Base-by-base conservation (phyloP, 2,797 vertebrate genomes). In the Gambelia wislizenii region DNA sequence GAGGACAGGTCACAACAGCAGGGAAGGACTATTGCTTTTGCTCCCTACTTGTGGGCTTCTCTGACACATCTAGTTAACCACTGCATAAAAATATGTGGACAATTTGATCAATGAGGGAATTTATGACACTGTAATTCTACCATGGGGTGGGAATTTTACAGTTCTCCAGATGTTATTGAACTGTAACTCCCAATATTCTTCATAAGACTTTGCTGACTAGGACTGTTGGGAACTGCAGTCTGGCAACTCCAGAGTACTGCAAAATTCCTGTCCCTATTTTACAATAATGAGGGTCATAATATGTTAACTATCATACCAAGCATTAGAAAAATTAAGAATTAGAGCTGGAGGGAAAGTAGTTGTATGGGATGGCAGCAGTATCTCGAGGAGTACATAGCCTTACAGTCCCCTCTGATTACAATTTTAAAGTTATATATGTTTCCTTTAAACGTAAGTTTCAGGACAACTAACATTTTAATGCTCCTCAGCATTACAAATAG, bases 391-490 rank as follows among this genome's bases (percentile, higher is more conserved):
- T 33, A 47, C 59, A 83, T 33, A 39, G 49, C 52, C 49, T 33
- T 56, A 20, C 52, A 47, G 3, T 61, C 1, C 25, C 39, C 59
- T 85, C 52, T 59, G 39, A 33, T 13, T 75, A 16, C 30, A 14
- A 6, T n/a, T 52, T 47, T 36, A 36, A 69, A 69, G 25, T 8
- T 72, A 61, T 44, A 16, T 64, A 14, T 47, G 30, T 7, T 39
- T 20, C 36, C 27, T 86, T 64, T 61, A 85, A 86, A 86, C 76
- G 49, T 61, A 64, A 47, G 47, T 20, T 77, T 86, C 42, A 59
- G 85, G 20, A 39, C 2, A n/a, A 39, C 20, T 52, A 67, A 81
- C 5, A 33, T 84, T 49, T 44, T n/a, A 83, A 22, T 52, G 61
- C n/a, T 61, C 30, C 7, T 39, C 6, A n/a, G 22, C 33, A 12